A percentile compares a stretch with the other conserved stretches of the same genome.
phyloP scores from a whole-genome alignment of 2,113 vertebrate genomes.

The Agelaius tricolor region DNA sequence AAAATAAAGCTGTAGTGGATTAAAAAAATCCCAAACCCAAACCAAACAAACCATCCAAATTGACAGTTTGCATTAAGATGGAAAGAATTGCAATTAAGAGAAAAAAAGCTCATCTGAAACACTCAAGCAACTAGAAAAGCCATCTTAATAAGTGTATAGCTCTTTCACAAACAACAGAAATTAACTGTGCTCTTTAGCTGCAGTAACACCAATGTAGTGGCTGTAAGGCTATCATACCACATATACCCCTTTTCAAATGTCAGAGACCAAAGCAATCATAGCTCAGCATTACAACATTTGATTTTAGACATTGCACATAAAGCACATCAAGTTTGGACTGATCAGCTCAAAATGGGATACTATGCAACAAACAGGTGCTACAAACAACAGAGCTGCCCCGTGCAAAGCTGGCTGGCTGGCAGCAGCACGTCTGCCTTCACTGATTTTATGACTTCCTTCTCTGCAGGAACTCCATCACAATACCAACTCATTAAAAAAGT shows the following conservation, averaged over 20 bases:
- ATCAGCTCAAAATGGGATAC: not conserved
- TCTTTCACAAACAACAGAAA: not conserved
- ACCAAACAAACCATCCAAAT: not conserved
- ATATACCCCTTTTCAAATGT: not conserved
- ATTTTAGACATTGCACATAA: not conserved
- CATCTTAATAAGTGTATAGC: not conserved
- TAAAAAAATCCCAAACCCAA: not conserved
- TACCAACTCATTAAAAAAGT: not conserved
- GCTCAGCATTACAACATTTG: not conserved
- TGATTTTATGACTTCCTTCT: not conserved
- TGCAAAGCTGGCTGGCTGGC: not conserved
- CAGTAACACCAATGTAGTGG: not conserved
- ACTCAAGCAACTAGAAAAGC: not conserved
- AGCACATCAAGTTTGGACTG: not conserved
- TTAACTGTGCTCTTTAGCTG: not conserved
- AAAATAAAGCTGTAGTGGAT: not conserved
- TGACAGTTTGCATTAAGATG: not conserved
- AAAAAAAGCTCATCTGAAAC: not conserved
- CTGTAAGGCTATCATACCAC: not conserved
- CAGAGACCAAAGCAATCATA: not conserved
- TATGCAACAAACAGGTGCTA: not conserved
- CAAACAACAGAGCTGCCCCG: not conserved
- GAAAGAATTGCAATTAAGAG: not conserved
- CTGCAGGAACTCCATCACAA: not conserved
- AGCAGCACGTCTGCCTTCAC: not conserved